Conservation (phyloP, 2,888 invertebrate genomes). For the Drosophila pseudotakahashii region DNA sequence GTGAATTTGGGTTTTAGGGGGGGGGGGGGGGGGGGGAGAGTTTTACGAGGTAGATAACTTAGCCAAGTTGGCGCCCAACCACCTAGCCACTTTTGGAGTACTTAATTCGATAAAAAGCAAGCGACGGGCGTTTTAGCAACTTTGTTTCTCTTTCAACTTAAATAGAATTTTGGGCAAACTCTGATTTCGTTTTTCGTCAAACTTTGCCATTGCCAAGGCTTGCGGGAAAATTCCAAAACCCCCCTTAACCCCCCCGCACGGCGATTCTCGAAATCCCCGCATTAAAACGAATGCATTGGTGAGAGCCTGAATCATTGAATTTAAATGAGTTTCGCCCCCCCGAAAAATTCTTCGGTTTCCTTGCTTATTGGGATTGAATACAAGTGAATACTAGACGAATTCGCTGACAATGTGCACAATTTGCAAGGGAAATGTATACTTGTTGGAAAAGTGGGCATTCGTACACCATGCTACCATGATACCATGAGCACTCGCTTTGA, state of each 20-base stretch:
- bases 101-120: conserved; percentile 59
- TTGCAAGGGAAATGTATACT: conserved; percentile 12
- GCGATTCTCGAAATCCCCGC: conserved; percentile 2
- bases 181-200: conserved; percentile 37
- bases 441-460: conserved; percentile 1
- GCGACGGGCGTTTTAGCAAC: conserved; percentile 55
- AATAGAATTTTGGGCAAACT: conserved; percentile 56
- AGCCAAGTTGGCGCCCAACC: conserved; percentile 16
- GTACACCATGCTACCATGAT: background rate
- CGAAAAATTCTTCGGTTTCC: background rate
- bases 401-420: conserved; percentile 7
- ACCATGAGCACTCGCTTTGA: background rate
- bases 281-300: conserved; percentile 55
- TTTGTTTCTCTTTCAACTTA: conserved; percentile 67
- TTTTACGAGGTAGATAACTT: background rate
- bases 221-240: background rate
- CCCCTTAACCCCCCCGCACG: background rate
- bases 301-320: conserved; percentile 57
- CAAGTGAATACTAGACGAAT: background rate
- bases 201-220: conserved; percentile 30
- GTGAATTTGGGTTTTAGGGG: conserved; percentile 1
- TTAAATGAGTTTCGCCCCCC: conserved; percentile 51
- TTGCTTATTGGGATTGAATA: conserved; percentile 1
- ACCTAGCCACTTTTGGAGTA: conserved; percentile 52
- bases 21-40: background rate